Conservation (phyloP, 1,140 invertebrate genomes). For the Drosophila nasuta region DNA sequence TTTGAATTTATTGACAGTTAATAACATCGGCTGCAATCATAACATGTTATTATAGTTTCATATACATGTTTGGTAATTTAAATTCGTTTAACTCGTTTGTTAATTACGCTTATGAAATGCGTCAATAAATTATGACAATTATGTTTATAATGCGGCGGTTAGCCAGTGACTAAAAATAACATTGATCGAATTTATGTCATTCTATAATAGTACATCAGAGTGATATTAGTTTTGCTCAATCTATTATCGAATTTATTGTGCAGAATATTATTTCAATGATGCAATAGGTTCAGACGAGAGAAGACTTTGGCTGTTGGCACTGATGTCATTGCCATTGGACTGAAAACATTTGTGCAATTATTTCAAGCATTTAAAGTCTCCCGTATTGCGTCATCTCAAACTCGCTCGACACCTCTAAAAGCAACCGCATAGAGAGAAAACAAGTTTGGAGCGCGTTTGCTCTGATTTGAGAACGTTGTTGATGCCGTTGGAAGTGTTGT, state of each 20-base stretch:
- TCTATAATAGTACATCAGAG: no score
- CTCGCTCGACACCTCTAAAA: constrained; percentile 10
- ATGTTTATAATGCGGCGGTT: background rate
- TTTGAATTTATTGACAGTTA: constrained; percentile 53
- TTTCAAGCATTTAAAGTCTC: constrained; percentile 42
- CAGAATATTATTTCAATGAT: constrained; percentile 2
- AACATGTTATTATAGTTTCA: background rate
- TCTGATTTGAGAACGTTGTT: constrained; percentile 15
- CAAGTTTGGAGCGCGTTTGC: constrained; percentile 68
- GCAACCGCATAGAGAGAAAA: constrained; percentile 24
- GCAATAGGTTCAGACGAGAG: background rate
- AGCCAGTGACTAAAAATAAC: no score
- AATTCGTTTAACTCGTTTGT: constrained; percentile 1
- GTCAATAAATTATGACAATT: background rate
- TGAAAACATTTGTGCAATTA: constrained; percentile 43
- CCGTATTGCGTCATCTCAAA: constrained; percentile 50
- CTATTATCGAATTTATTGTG: no score
- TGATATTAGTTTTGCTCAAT: no score
- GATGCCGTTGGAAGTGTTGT: background rate
- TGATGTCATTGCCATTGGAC: constrained; percentile 53
- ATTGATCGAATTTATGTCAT: no score
- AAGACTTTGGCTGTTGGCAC: background rate
- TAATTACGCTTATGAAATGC: background rate
- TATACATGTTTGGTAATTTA: constrained; percentile 1
- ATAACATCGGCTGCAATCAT: constrained; percentile 22